Base-by-base conservation (phyloP, 92 coral and sea anemone species). In the Montipora capitata region DNA sequence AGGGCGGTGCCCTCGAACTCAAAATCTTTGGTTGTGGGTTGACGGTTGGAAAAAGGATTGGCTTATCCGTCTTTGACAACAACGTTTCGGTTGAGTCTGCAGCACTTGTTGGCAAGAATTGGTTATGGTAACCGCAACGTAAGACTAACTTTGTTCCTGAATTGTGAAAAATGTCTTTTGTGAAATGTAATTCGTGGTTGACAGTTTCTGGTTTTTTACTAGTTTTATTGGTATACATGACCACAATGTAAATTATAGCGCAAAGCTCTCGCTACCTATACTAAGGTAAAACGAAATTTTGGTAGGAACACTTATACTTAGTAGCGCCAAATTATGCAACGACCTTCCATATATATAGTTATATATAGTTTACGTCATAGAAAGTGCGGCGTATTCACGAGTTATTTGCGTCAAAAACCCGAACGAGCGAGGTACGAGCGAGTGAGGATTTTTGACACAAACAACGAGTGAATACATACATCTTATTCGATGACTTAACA, bases 61-160 rank as follows among this genome's bases (percentile, higher is more conserved):
- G 74, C 74, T 69, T 69, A 40, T 69, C 74, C 49, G 74, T 69
- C 45, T 69, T 69, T 69, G 74, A 69, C 74, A 69, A 69, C 74
- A 39, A 69, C 74, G 74, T 69, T 69, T 69, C 74, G 49, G 74
- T 69, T 39, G 72, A 67, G 72, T 67, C 72, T 67, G 11, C 72
- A 3, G n/a, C 74, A 69, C 74, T 69, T 69, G 74, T 69, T 39
- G 74, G 74, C 52, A 69, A 69, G 74, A 69, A 69, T 4, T 10
- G 74, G 74, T 69, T 40, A 69, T 69, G 74, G 74, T 40, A 69
- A 69, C 9, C 52, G 74, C 16, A 69, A 69, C 48, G 27, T 48
- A 40, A 69, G 74, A 69, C 74, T 40, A 69, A 39, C 74, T 69
- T 40, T 69, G 74, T 35, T 69, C 74, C 49, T 69, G 74, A 69